Percentiles rank a stretch among this genome's conserved stretches.
These are phyloP conservation scores for Nothoprocta perdicaria DNA, from an alignment of 2,113 vertebrate genomes.

Conservation along the genomic window DNA sequence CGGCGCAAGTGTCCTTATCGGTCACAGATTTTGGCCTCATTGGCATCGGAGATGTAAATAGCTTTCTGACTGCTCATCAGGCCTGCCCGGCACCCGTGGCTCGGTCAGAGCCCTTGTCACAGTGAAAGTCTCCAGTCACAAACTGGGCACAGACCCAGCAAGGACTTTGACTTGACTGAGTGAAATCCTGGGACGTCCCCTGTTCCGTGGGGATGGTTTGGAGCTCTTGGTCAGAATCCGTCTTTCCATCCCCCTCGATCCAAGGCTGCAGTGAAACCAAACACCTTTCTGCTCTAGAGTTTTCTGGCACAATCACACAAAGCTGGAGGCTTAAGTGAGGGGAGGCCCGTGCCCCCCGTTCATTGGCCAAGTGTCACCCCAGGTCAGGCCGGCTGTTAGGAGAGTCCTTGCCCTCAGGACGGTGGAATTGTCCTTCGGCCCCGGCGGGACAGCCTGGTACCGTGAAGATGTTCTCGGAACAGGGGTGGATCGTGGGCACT, in stretches of 20 bases:
- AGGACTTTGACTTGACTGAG: constrained; percentile 44
- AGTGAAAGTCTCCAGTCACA: constrained; percentile 74
- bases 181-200: constrained; percentile 14
- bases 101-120: constrained; percentile 81
- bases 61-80: constrained; percentile 80
- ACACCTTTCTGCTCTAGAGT: constrained; percentile 46
- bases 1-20: constrained; percentile 80
- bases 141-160: constrained; percentile 24
- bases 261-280: constrained; percentile 64
- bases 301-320: not conserved
- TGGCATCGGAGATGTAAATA: constrained; percentile 80
- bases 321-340: constrained; percentile 2
- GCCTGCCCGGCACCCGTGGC: constrained; percentile 76
- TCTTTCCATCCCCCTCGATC: constrained; percentile 61
- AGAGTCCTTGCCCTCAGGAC: not conserved
- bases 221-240: constrained; percentile 36
- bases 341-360: not conserved
- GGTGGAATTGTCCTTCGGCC: not conserved
- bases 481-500: not conserved
- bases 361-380: not conserved
- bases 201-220: not conserved
- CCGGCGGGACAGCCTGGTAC: not conserved
- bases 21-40: constrained; percentile 85
- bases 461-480: not conserved
- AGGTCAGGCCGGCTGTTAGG: constrained; percentile 8